phyloP scores from a whole-genome alignment of 2,113 vertebrate species.

The Ciconia boyciana region DNA sequence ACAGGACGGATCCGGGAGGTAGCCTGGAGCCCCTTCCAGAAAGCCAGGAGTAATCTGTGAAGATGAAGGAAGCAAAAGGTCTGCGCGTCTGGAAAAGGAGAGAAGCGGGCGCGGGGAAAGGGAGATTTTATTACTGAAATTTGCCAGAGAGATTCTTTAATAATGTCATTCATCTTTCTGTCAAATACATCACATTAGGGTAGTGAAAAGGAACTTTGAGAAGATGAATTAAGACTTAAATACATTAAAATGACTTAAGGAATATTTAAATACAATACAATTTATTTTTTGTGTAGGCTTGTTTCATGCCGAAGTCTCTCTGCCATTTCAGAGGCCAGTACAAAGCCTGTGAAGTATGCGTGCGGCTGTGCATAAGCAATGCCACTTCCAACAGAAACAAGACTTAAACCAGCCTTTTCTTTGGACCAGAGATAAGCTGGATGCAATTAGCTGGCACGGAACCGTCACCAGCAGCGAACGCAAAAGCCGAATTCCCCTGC shows the following conservation, averaged over 20 bases:
- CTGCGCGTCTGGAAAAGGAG: neutral
- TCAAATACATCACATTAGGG: constrained; percentile 74
- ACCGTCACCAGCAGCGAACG: neutral
- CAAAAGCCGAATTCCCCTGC: neutral
- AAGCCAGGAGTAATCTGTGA: neutral
- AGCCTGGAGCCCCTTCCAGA: neutral
- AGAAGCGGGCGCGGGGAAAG: neutral
- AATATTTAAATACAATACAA: constrained; percentile 76
- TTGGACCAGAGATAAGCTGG: neutral
- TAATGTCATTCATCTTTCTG: constrained; percentile 80
- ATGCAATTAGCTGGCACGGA: neutral
- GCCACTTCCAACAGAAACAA: neutral
- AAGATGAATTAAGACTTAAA: constrained; percentile 80
- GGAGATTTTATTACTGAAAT: constrained; percentile 68
- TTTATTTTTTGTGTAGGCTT: constrained; percentile 58
- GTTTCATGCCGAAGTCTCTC: neutral
- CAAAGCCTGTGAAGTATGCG: neutral
- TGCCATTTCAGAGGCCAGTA: neutral
- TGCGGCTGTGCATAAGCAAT: neutral
- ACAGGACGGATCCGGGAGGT: neutral
- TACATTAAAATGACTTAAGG: constrained; percentile 71
- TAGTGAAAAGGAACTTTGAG: constrained; percentile 66
- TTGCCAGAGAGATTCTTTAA: constrained; percentile 72
- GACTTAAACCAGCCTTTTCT: neutral
- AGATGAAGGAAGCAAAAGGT: neutral